Percentiles rank a stretch among this genome's conserved stretches.
Evolutionary conservation across 2,797 vertebrate species (phyloP).

Genomic region (Tapirus indicus): DNA sequence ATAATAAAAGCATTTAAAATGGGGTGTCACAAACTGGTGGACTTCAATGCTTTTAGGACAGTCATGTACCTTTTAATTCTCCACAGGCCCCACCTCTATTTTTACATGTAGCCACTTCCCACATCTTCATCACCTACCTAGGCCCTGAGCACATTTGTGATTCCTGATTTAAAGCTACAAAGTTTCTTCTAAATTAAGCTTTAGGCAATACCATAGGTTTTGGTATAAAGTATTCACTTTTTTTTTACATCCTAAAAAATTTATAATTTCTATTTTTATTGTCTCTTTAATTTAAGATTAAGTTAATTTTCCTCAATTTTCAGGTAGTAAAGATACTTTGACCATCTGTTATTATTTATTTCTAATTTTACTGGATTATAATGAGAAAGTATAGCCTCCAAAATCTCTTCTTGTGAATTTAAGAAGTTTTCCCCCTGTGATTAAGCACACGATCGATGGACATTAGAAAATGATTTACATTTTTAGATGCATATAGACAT

Average conservation of each 20-base stretch:
- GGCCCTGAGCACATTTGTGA: neutral
- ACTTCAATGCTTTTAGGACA: neutral
- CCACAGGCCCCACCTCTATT: neutral
- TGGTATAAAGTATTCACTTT: neutral
- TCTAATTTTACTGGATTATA: slow-evolving; percentile 34
- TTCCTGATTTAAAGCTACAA: neutral
- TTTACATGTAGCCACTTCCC: neutral
- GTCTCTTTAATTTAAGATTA: slow-evolving; percentile 5
- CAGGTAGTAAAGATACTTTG: slow-evolving; percentile 19
- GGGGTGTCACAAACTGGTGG: neutral
- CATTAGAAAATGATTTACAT: neutral
- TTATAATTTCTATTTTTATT: neutral
- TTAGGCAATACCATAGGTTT: neutral
- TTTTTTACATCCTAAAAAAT: neutral
- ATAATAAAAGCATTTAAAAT: neutral
- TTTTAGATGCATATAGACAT: neutral
- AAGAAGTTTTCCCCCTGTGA: neutral
- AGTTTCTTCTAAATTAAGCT: slow-evolving; percentile 21
- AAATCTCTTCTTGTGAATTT: slow-evolving; percentile 29
- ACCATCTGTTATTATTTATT: neutral
- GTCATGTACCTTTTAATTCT: neutral
- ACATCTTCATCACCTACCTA: neutral
- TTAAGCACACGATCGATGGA: neutral
- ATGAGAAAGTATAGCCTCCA: slow-evolving; percentile 8
- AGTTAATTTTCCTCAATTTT: neutral